Percentiles rank a stretch among this genome's conserved stretches.
These are phyloP conservation scores for Apomyelois bistriatella DNA, from an alignment of 2,888 invertebrate genomes.

Conservation along the genomic window DNA sequence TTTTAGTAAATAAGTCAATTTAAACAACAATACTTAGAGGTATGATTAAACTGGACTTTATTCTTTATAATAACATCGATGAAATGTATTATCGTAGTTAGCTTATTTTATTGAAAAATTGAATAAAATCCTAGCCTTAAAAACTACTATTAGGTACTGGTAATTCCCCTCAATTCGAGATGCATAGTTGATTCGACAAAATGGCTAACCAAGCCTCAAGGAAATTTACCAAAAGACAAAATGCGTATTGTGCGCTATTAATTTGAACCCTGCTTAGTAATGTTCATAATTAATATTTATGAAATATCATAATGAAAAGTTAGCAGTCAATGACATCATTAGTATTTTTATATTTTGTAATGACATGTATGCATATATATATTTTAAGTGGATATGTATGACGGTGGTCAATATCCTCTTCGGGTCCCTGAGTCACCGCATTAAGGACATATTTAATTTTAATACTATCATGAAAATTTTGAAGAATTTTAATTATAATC, in stretches of 20 bases:
- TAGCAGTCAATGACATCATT: too few relatives aligned
- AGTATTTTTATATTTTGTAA: too few relatives aligned
- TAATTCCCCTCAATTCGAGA: neutral
- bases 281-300: neutral
- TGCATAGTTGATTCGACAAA: slow-evolving; percentile 22
- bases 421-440: too few relatives aligned
- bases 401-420: too few relatives aligned
- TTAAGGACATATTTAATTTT: too few relatives aligned
- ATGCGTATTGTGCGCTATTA: slow-evolving; percentile 59
- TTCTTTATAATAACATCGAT: slow-evolving; percentile 33
- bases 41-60: slow-evolving; percentile 36
- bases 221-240: slow-evolving; percentile 27
- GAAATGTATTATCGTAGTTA: slow-evolving; percentile 27
- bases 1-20: slow-evolving; percentile 15
- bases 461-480: too few relatives aligned
- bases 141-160: slow-evolving; percentile 6
- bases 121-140: slow-evolving; percentile 38
- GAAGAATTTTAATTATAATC: too few relatives aligned
- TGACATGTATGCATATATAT: too few relatives aligned
- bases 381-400: too few relatives aligned
- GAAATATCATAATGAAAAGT: neutral
- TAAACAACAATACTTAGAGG: slow-evolving; percentile 25
- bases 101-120: slow-evolving; percentile 29
- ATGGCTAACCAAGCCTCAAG: slow-evolving; percentile 32
- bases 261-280: slow-evolving; percentile 48